phyloP scores from a whole-genome alignment of 2,113 vertebrate species.

The Euleptes europaea region DNA sequence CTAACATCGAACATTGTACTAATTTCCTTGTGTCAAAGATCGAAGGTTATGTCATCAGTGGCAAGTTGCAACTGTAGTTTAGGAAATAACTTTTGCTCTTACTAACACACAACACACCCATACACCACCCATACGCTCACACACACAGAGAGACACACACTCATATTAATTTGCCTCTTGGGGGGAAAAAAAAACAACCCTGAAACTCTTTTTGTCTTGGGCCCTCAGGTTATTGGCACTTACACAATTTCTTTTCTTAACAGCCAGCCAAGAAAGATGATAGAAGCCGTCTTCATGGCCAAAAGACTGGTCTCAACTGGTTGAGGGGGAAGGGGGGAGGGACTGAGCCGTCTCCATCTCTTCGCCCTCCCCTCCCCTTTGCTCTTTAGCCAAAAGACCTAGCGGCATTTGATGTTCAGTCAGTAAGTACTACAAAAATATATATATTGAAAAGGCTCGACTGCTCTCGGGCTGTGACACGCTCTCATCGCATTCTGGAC shows the following conservation, averaged over 20 bases:
- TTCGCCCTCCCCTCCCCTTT: conserved; percentile 16
- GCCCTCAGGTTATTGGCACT: conserved; percentile 83
- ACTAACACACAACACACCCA: background rate
- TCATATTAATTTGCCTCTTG: conserved; percentile 54
- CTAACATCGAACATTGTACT: background rate
- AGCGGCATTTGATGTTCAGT: conserved; percentile 87
- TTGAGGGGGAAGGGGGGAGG: conserved; percentile 76
- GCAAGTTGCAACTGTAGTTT: conserved; percentile 48
- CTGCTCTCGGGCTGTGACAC: conserved; percentile 81
- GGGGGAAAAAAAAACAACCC: background rate
- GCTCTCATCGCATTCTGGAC: conserved; percentile 90
- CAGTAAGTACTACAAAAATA: conserved; percentile 80
- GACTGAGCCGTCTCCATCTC: conserved; percentile 76
- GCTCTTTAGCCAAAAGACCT: conserved; percentile 85
- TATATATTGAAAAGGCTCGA: conserved; percentile 72
- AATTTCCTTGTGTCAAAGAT: background rate
- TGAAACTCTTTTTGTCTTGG: conserved; percentile 56
- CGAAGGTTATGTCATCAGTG: conserved; percentile 4
- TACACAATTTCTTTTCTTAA: conserved; percentile 53
- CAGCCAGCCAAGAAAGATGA: conserved; percentile 78
- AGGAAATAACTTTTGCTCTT: conserved; percentile 12
- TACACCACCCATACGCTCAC: too few species aligned
- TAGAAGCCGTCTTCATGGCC: conserved; percentile 80
- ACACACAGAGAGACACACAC: background rate
- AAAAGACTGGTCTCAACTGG: conserved; percentile 92